These are phyloP conservation scores for Apteryx mantelli DNA, from an alignment of 2,113 vertebrate species.

Conservation along the genomic window DNA sequence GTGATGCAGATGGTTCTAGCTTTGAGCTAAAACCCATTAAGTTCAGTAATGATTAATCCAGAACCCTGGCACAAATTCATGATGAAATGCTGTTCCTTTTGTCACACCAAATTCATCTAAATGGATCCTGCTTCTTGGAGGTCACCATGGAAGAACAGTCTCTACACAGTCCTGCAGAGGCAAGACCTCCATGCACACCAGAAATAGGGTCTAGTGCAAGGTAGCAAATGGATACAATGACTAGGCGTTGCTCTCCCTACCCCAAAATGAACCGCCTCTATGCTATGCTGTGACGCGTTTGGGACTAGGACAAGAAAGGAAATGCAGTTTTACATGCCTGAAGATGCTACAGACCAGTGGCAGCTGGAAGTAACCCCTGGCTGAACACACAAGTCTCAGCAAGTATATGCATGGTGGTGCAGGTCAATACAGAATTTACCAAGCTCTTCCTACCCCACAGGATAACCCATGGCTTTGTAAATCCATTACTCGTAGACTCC, in stretches of 20 bases:
- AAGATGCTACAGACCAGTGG: not conserved
- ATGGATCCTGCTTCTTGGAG: not conserved
- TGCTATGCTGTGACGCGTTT: accelerated
- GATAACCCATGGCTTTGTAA: not conserved
- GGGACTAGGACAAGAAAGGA: accelerated
- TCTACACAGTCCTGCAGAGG: not conserved
- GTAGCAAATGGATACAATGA: not conserved
- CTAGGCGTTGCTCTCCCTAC: not conserved
- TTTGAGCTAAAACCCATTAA: not conserved
- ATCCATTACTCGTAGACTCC: not conserved
- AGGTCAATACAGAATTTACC: not conserved
- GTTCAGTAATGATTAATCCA: conserved; percentile 59
- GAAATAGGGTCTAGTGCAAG: not conserved
- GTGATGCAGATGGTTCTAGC: not conserved
- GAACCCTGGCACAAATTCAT: not conserved
- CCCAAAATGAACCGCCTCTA: not conserved
- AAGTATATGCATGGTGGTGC: too few species aligned
- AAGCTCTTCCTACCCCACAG: not conserved
- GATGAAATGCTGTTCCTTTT: not conserved
- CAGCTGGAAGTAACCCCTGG: not conserved
- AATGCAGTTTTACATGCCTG: not conserved
- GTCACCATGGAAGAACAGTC: accelerated
- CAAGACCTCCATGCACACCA: not conserved
- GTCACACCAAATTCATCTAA: not conserved
- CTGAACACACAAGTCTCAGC: not conserved